These are phyloP conservation scores for Phaethornis superciliosus DNA, from an alignment of 2,113 vertebrate genomes.

Conservation along the genomic window DNA sequence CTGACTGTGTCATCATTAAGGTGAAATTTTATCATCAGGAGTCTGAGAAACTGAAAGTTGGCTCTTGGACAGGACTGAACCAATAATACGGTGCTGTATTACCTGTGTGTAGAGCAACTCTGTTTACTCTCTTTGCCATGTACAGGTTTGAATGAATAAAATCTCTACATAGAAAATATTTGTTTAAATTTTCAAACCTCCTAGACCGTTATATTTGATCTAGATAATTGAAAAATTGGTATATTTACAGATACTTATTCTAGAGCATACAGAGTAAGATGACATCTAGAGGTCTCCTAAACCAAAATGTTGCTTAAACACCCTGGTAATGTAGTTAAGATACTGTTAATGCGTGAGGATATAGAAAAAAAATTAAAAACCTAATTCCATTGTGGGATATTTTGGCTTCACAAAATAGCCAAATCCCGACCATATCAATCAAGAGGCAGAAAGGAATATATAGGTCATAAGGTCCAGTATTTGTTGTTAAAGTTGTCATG, in stretches of 20 bases:
- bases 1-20: neutral
- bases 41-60: neutral
- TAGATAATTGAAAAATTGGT: neutral
- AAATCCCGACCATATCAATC: neutral
- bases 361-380: neutral
- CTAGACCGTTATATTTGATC: neutral
- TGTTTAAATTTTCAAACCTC: neutral
- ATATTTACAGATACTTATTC: neutral
- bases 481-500: neutral
- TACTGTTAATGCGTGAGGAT: neutral
- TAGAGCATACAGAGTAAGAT: neutral
- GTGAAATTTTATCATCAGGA: neutral
- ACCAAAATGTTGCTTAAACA: neutral
- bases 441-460: neutral
- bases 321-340: neutral
- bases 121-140: neutral
- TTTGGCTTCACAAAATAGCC: neutral
- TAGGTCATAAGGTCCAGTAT: neutral
- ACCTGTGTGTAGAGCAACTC: neutral
- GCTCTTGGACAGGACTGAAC: neutral
- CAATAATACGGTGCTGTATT: neutral
- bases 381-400: no score
- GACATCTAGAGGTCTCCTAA: neutral
- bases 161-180: neutral
- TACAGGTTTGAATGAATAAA: neutral